These are phyloP conservation scores for Pseudorhombus dupliciocellatus DNA, from an alignment of 2,113 vertebrate species.

Conservation along the genomic window DNA sequence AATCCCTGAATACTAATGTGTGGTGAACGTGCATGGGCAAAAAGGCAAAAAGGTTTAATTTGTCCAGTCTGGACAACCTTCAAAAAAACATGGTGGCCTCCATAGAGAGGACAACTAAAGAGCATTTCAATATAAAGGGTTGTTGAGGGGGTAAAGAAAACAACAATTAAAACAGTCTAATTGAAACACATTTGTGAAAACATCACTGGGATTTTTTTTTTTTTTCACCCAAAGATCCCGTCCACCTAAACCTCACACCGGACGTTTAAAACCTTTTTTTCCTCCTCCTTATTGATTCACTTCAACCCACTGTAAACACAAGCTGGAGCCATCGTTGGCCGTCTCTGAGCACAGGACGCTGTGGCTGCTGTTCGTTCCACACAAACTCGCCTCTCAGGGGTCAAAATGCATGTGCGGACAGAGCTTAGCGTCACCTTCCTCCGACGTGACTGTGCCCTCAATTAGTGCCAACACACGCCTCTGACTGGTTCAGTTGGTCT, in stretches of 20 bases:
- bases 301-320: conserved; percentile 10
- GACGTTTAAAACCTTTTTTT: background rate
- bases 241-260: too few relatives aligned
- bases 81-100: too few relatives aligned
- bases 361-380: background rate
- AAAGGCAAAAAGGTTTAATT: too few relatives aligned
- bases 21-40: background rate
- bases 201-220: too few relatives aligned
- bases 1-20: conserved; percentile 7
- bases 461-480: conserved; percentile 10
- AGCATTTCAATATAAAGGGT: too few relatives aligned
- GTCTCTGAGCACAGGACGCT: conserved; percentile 29
- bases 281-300: conserved; percentile 6
- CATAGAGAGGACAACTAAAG: too few relatives aligned
- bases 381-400: background rate
- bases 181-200: too few relatives aligned
- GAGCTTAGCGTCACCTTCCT: background rate
- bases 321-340: conserved; percentile 10
- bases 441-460: background rate
- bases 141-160: too few relatives aligned
- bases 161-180: too few relatives aligned
- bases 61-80: too few relatives aligned
- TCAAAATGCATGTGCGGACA: background rate
- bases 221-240: too few relatives aligned
- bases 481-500: conserved; percentile 9